Evolutionary conservation across 2,113 vertebrate species (phyloP).

Genomic region (Heloderma charlesbogerti): DNA sequence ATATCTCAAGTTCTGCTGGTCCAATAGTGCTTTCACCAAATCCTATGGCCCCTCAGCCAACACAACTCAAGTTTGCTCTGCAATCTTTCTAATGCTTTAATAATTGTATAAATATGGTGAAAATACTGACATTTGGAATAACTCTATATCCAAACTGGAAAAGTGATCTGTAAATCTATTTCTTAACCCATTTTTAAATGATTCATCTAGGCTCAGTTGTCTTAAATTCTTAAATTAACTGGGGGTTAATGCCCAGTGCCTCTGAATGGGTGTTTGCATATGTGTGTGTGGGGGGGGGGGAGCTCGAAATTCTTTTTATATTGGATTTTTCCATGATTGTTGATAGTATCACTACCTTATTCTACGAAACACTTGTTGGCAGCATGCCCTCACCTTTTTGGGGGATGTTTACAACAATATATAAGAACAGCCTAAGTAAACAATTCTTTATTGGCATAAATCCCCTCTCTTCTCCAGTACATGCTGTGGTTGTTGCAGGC

Average conservation of each 20-base stretch:
- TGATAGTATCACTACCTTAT: neutral
- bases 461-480: neutral
- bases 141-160: too few relatives aligned
- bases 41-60: too few relatives aligned
- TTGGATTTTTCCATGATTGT: neutral
- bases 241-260: neutral
- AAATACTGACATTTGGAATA: too few relatives aligned
- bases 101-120: too few relatives aligned
- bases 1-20: too few relatives aligned
- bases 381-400: neutral
- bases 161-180: neutral
- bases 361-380: neutral
- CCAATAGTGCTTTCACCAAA: too few relatives aligned
- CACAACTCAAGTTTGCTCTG: too few relatives aligned
- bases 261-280: neutral
- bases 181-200: neutral
- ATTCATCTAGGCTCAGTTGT: too few relatives aligned
- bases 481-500: neutral
- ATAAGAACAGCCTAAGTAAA: neutral
- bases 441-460: neutral
- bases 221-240: too few relatives aligned
- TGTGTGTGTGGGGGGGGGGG: too few relatives aligned
- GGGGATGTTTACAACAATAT: neutral
- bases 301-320: neutral
- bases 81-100: too few relatives aligned